These are phyloP conservation scores for Drosophila longiperda DNA, from an alignment of 2,888 invertebrate species.

Conservation along the genomic window DNA sequence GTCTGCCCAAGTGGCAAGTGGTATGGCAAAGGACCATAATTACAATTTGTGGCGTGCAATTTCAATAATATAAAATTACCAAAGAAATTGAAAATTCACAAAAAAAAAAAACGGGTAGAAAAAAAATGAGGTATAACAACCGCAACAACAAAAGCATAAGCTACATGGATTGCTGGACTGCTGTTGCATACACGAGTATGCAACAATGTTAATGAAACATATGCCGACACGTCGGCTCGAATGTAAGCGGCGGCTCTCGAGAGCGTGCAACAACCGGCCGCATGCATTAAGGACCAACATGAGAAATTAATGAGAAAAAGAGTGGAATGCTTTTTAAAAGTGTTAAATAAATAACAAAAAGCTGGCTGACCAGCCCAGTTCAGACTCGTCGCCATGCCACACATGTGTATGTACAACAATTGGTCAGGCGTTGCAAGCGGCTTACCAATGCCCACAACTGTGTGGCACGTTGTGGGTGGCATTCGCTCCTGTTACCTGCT, in stretches of 20 bases:
- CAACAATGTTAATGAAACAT: slow-evolving; percentile 69
- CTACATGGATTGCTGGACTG: slow-evolving; percentile 6
- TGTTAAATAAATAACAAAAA: slow-evolving; percentile 78
- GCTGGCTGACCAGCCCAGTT: slow-evolving; percentile 42
- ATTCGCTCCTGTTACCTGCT: neutral
- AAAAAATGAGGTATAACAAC: slow-evolving; percentile 13
- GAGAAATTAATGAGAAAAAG: slow-evolving; percentile 78
- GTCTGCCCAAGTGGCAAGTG: slow-evolving; percentile 5
- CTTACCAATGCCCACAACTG: slow-evolving; percentile 66
- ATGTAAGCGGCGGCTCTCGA: slow-evolving; percentile 21
- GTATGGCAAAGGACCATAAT: slow-evolving; percentile 63
- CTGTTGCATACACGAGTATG: neutral
- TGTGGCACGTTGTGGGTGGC: slow-evolving; percentile 32
- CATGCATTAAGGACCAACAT: slow-evolving; percentile 74
- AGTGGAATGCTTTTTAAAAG: slow-evolving; percentile 79
- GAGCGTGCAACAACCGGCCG: slow-evolving; percentile 36
- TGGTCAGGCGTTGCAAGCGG: slow-evolving; percentile 53
- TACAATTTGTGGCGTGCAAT: slow-evolving; percentile 78
- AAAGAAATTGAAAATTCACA: slow-evolving; percentile 77
- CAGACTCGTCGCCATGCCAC: slow-evolving; percentile 21
- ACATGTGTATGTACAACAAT: neutral
- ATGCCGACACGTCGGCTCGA: slow-evolving; percentile 37
- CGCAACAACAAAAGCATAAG: slow-evolving; percentile 11
- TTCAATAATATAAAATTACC: slow-evolving; percentile 82
- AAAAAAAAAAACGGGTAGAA: slow-evolving; percentile 23